Percentiles rank a stretch among this genome's conserved stretches.
These are phyloP conservation scores for Brotula barbata DNA, from an alignment of 2,797 vertebrate genomes.

Conservation along the genomic window DNA sequence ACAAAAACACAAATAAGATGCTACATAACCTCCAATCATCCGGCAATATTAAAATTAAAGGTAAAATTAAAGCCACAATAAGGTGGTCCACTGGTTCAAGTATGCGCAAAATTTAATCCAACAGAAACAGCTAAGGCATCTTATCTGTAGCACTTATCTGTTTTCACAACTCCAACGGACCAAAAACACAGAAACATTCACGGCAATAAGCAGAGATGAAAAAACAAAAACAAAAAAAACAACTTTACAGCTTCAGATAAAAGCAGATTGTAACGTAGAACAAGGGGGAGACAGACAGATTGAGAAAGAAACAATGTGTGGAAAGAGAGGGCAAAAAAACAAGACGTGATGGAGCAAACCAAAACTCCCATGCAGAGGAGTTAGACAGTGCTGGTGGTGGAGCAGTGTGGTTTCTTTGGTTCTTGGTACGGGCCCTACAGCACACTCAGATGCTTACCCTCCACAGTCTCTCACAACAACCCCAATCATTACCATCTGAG, in stretches of 20 bases:
- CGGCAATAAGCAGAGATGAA: conserved; percentile 31
- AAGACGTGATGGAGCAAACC: conserved; percentile 26
- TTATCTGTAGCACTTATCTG: conserved; percentile 51
- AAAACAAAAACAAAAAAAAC: conserved; percentile 35
- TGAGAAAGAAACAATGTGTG: conserved; percentile 8
- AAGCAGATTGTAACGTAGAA: conserved; percentile 29
- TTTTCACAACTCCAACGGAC: conserved; percentile 52
- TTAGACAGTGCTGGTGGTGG: conserved; percentile 55
- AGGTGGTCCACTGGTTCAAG: conserved; percentile 38
- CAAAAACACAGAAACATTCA: conserved; percentile 46
- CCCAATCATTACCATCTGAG: conserved; percentile 82
- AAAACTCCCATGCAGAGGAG: conserved; percentile 46
- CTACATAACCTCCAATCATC: conserved; percentile 16
- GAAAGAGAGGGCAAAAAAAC: conserved; percentile 23
- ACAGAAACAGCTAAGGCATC: conserved; percentile 46
- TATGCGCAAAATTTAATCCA: conserved; percentile 47
- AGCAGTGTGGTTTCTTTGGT: conserved; percentile 75
- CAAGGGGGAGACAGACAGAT: conserved; percentile 35
- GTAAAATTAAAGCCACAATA: conserved; percentile 35
- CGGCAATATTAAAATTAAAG: conserved; percentile 31
- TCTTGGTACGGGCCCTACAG: conserved; percentile 71
- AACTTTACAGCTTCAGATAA: conserved; percentile 45
- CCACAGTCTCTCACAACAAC: conserved; percentile 74
- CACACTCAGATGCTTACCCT: conserved; percentile 76
- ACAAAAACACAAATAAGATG: conserved; percentile 10